Evolutionary conservation across 2,888 invertebrate species (phyloP), one percentile per base, ranked within the genome.

Genomic region (Agriotes lineatus): DNA sequence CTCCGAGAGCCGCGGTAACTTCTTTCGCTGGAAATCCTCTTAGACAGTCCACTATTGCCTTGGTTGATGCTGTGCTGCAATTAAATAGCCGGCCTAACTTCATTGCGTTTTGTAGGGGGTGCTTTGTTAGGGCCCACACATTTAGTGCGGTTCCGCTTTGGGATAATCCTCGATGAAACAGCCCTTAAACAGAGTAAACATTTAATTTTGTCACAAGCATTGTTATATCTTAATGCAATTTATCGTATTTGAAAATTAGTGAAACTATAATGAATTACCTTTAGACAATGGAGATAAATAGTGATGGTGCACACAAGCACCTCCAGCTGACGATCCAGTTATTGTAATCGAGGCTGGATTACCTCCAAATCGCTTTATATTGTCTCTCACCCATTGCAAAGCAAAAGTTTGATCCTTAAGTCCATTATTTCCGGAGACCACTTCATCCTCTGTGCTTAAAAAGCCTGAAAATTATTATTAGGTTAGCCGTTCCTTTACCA

Each of bases 101-200:
- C 69, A 85, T 85, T 0, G 92, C 88, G 68, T 91, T 90, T 68
- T 88, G 86, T 0, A 85, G 83, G 0, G 90, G 86, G 22, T 86
- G 86, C 72, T 87, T 83, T 0, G 86, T 83, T 52, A 89, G 83
- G 0, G 88, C 79, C 85, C 85, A 85, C 0, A 89, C 86, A 44
- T 88, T 84, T 5, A 93, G 84, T 0, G 91, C 88, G 0, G 89
- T 87, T 0, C 93, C 93, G 75, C 93, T 93, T 79, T 88, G 87
- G 0, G 93, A 91, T 39, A 90, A 88, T 10, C 90, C 92, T 35
- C 88, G 83, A 72, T 85, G 80, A 76, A 90, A 90, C 6, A 87
- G 82, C 14, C 87, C 89, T 88, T 6, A 76, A 70, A 25, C 10
- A 14, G 25, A n/a, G n/a, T n/a, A n/a, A n/a, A n/a, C n/a, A n/a